Base-by-base conservation (phyloP, 2,797 vertebrate species). In the Hoplostethus mediterraneus region DNA sequence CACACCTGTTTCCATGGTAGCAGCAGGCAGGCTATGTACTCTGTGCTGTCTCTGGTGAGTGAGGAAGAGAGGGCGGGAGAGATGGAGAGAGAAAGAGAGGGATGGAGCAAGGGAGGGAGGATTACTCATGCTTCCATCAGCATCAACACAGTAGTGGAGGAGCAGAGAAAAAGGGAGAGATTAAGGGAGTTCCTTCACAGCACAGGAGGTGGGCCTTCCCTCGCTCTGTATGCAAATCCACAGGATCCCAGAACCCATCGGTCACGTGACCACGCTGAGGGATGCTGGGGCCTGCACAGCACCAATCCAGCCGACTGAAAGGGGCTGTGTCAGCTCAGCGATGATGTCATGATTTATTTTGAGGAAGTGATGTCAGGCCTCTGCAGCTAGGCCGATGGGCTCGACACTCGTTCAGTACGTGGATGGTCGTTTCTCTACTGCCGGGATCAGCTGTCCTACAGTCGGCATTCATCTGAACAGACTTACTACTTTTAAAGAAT, bases 331-430 rank as follows among this genome's bases (percentile, higher is more conserved):
- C 80, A 87, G 86, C 87, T 85, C 73, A 58, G 89, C 82, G 51
- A 92, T 95, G 94, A 95, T 93, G 91, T 94, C 93, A 95, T 95
- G 85, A 87, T 93, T 94, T 95, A 95, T 94, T 95, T 95, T 94
- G 89, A 95, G 94, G 89, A 88, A 88, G 87, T 93, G 93, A 93
- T 93, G 93, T 95, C 94, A 94, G 87, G 81, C 83, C 90, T 91
- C 89, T 93, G 90, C 92, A 93, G 93, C 90, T 87, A 85, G 82
- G 62, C 79, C 88, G 79, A 55, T 59, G 80, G 72, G 75, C 77
- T 77, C 70, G 67, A 85, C 74, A 73, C 78, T 31, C 36, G 51
- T 57, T 48, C 60, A 40, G 64, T 14, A 45, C 65, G 62, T 79
- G 65, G 67, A 80, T 74, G 75, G 44, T 25, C 12, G 31, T 51